These are phyloP conservation scores for Polydrusus cervinus DNA, from an alignment of 2,888 invertebrate genomes.

Conservation along the genomic window DNA sequence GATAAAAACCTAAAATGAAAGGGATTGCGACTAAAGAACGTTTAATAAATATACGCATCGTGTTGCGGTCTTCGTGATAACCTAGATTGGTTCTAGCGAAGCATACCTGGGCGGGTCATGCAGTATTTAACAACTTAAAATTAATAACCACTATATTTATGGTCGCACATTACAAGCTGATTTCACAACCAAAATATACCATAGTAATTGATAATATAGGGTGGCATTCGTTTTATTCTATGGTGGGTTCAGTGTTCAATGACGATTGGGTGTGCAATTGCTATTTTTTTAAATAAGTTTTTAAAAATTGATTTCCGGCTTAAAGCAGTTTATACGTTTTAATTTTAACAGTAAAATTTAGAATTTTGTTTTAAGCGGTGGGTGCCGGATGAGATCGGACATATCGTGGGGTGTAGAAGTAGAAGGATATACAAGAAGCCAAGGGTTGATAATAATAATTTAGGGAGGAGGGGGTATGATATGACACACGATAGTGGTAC, in stretches of 20 bases:
- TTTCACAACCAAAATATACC: constrained; percentile 44
- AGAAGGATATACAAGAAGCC: no score
- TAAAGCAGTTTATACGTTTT: no score
- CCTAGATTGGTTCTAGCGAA: constrained; percentile 50
- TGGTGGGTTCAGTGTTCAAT: background rate
- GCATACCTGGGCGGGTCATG: constrained; percentile 47
- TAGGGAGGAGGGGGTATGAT: no score
- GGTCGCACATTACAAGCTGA: constrained; percentile 40
- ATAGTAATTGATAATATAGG: constrained; percentile 24
- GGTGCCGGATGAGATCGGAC: no score
- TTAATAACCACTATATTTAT: constrained; percentile 49
- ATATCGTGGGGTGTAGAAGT: no score
- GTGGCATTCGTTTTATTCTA: background rate
- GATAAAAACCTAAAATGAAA: constrained; percentile 50
- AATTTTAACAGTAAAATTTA: no score
- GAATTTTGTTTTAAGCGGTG: no score
- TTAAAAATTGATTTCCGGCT: no score
- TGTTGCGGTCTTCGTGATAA: constrained; percentile 51
- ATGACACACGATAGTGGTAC: no score
- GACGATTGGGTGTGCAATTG: no score
- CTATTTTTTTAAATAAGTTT: no score
- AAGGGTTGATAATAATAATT: no score
- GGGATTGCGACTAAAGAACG: constrained; percentile 49
- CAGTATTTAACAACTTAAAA: constrained; percentile 48
- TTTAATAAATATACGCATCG: constrained; percentile 50